phyloP scores from a whole-genome alignment of 2,888 invertebrate genomes.

The Agonum fuliginosum region DNA sequence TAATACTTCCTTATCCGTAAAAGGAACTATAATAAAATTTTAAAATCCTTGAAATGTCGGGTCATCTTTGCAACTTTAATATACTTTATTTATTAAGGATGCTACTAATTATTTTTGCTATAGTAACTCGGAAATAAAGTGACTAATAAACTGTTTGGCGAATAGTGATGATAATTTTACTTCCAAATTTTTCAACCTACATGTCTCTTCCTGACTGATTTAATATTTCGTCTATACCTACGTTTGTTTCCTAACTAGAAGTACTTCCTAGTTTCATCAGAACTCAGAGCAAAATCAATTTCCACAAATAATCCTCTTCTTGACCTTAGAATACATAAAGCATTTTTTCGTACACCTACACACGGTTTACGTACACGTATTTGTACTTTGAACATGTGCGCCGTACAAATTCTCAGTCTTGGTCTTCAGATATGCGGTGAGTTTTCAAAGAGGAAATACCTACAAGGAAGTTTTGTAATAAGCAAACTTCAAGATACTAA shows the following conservation, averaged over 20 bases:
- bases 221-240: background rate
- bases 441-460: slow-evolving; percentile 16
- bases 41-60: no score
- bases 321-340: slow-evolving; percentile 44
- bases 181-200: no score
- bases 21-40: no score
- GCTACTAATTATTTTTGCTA: no score
- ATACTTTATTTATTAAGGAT: no score
- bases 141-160: no score
- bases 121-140: no score
- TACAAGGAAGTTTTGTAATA: slow-evolving; percentile 35
- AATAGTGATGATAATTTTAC: no score
- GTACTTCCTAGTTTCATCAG: slow-evolving; percentile 39
- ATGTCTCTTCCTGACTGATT: no score
- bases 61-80: no score
- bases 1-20: no score
- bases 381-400: slow-evolving; percentile 38
- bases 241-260: slow-evolving; percentile 5
- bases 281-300: slow-evolving; percentile 28
- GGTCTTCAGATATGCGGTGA: background rate
- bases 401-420: background rate
- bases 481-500: background rate
- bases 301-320: slow-evolving; percentile 35
- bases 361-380: slow-evolving; percentile 2
- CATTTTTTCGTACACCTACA: slow-evolving; percentile 23